Conservation (phyloP, 2,113 vertebrate species). For the Cavia aperea region DNA sequence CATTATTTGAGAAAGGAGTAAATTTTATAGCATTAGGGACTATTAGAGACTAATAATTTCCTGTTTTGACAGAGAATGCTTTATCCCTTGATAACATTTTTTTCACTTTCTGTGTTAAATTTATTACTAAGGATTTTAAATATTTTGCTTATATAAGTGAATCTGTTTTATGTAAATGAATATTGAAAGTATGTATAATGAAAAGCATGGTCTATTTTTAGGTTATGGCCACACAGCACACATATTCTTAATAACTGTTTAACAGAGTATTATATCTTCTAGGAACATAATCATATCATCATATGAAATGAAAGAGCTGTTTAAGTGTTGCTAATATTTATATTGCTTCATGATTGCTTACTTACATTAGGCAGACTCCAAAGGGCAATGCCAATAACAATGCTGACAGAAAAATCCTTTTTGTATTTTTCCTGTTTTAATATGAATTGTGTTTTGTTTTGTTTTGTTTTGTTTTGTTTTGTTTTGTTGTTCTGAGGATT, state of each 20-base stretch:
- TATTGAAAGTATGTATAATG: not conserved
- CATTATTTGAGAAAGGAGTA: constrained; percentile 6
- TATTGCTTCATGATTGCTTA: constrained; percentile 27
- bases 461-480: not conserved
- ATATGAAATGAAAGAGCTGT: constrained; percentile 19
- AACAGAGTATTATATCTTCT: not conserved
- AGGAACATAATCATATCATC: not conserved
- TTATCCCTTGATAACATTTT: not conserved
- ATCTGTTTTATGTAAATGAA: not conserved
- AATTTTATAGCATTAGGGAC: constrained; percentile 8
- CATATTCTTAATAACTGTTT: not conserved
- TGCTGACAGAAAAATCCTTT: not conserved
- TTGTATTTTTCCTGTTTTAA: constrained; percentile 14
- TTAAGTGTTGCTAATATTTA: not conserved
- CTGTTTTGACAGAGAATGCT: not conserved
- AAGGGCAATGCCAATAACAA: not conserved
- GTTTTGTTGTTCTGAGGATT: not conserved
- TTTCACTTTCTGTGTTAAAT: not conserved
- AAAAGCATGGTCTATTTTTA: constrained; percentile 26
- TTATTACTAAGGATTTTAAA: constrained; percentile 13
- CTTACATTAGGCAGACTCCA: not conserved
- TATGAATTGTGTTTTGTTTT: not conserved
- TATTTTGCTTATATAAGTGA: not conserved
- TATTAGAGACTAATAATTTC: not conserved
- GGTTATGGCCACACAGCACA: not conserved